Evolutionary conservation across 1,140 invertebrate genomes (phyloP).

Genomic region (Drosophila persimilis): DNA sequence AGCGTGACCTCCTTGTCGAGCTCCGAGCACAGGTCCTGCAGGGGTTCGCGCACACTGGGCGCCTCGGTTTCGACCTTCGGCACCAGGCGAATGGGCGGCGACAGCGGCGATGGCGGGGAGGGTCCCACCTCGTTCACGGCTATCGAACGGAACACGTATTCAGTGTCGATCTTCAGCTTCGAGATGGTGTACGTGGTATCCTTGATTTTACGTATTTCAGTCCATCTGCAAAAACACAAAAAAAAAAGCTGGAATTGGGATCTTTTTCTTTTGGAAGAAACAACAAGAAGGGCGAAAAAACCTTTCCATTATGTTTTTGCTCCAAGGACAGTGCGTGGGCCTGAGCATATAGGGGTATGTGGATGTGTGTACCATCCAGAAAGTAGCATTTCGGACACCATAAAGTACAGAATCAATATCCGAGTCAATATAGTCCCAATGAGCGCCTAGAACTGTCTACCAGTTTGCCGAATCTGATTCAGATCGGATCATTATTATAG

Average conservation of each 20-base stretch:
- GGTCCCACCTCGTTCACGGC: slow-evolving; percentile 90
- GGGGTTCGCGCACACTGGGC: slow-evolving; percentile 86
- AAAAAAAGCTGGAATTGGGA: neutral
- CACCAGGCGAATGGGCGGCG: slow-evolving; percentile 85
- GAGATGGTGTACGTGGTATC: slow-evolving; percentile 87
- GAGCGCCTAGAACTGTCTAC: no score
- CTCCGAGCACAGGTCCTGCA: slow-evolving; percentile 85
- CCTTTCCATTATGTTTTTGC: no score
- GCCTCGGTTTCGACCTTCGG: slow-evolving; percentile 84
- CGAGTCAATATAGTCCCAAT: no score
- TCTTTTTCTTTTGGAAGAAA: no score
- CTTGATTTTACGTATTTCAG: slow-evolving; percentile 86
- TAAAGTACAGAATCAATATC: no score
- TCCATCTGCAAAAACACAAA: slow-evolving; percentile 85
- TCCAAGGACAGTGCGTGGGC: no score
- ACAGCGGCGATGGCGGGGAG: slow-evolving; percentile 85
- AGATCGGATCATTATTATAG: no score
- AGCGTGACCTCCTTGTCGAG: slow-evolving; percentile 87
- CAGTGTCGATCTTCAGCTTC: slow-evolving; percentile 87
- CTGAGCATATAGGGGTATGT: no score
- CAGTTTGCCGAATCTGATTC: no score
- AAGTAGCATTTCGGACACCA: no score
- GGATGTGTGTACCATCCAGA: no score
- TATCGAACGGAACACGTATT: slow-evolving; percentile 90
- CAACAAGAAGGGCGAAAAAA: no score